These are phyloP conservation scores for Heteronetta atricapilla DNA, from an alignment of 2,113 vertebrate genomes.

Conservation along the genomic window DNA sequence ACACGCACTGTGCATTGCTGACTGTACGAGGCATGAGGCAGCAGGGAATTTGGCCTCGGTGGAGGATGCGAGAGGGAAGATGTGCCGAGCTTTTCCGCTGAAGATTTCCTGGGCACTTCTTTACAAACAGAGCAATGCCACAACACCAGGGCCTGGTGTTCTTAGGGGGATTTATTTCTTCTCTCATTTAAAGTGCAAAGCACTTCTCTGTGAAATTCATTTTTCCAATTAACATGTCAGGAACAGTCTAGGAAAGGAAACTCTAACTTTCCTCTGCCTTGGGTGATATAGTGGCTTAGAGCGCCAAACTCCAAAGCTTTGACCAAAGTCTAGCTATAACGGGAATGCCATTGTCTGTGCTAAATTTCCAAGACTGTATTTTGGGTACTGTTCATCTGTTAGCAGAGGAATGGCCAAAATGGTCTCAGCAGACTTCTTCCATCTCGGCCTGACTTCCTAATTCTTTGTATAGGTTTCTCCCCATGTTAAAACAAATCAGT, in stretches of 20 bases:
- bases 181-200: background rate
- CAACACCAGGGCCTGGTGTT: background rate
- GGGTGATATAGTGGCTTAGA: background rate
- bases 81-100: background rate
- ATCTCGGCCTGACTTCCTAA: background rate
- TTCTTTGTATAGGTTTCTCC: background rate
- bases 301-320: background rate
- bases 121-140: background rate
- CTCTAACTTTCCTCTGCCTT: no score
- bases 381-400: background rate
- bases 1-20: background rate
- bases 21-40: background rate
- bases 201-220: background rate
- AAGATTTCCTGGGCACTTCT: background rate
- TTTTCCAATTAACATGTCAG: no score
- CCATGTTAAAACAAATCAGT: background rate
- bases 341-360: background rate
- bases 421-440: background rate
- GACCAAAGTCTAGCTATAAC: background rate
- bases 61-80: background rate
- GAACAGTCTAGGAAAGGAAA: background rate
- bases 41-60: background rate
- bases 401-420: background rate
- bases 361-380: background rate
- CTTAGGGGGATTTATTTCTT: background rate